Evolutionary conservation across 2,888 invertebrate species (phyloP).

Genomic region (Pterobdella sp.): DNA sequence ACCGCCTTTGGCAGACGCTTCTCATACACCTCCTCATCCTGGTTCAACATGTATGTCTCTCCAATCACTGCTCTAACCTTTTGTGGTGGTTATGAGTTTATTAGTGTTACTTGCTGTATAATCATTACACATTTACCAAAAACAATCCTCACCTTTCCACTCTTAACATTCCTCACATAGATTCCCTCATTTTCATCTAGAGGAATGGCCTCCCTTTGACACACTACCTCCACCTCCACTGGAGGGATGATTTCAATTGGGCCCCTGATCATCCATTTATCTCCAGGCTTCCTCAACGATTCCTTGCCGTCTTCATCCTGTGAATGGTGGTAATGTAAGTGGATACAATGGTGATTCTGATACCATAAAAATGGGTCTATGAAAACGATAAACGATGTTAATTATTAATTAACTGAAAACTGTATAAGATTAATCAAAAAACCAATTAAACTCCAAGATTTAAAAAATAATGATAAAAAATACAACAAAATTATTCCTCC

Average conservation of each 20-base stretch:
- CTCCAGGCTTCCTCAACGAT: conserved; percentile 51
- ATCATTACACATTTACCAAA: background rate
- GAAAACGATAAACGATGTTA: background rate
- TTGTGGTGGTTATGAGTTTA: background rate
- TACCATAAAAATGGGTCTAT: too few species aligned
- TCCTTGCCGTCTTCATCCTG: conserved; percentile 33
- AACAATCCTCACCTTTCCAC: conserved; percentile 47
- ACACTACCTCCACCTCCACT: conserved; percentile 54
- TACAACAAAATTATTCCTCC: too few species aligned
- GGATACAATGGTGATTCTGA: background rate
- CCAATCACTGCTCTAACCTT: conserved; percentile 51
- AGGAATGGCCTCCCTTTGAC: conserved; percentile 52
- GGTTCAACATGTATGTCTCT: conserved; percentile 54
- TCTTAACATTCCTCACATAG: conserved; percentile 54
- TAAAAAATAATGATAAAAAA: too few species aligned
- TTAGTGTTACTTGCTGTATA: background rate
- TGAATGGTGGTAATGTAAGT: background rate
- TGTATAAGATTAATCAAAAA: too few species aligned
- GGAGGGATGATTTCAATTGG: conserved; percentile 55
- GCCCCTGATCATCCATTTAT: conserved; percentile 55
- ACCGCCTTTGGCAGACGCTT: conserved; percentile 51
- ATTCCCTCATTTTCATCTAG: conserved; percentile 56
- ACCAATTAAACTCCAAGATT: too few species aligned
- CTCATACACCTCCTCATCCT: conserved; percentile 52
- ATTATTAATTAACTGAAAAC: too few species aligned